Evolutionary conservation across 1,140 invertebrate species (phyloP).

Genomic region (Oreohelix idahoensis): DNA sequence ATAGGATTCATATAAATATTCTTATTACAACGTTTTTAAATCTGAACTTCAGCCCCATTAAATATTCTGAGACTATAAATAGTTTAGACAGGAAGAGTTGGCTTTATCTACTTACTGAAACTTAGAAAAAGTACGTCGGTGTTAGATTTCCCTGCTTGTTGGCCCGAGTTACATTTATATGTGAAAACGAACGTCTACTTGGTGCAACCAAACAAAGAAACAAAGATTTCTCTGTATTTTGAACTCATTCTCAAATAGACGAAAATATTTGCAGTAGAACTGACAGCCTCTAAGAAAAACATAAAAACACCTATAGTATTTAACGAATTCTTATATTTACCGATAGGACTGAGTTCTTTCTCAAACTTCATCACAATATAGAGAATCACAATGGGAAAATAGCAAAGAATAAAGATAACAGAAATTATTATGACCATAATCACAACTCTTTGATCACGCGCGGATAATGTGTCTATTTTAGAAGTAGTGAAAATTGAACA

Average conservation of each 20-base stretch:
- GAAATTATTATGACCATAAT: constrained; percentile 14
- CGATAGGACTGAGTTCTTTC: background rate
- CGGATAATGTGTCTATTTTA: background rate
- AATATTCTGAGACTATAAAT: too few species aligned
- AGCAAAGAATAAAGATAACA: background rate
- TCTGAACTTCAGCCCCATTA: too few species aligned
- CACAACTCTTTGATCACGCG: background rate
- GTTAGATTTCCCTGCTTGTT: too few species aligned
- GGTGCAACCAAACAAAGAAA: background rate
- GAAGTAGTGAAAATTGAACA: background rate
- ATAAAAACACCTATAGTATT: background rate
- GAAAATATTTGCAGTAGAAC: background rate
- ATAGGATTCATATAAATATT: too few species aligned
- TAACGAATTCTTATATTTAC: constrained; percentile 28
- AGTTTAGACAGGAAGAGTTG: too few species aligned
- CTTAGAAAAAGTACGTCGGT: too few species aligned
- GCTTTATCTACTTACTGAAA: too few species aligned
- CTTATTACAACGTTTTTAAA: too few species aligned
- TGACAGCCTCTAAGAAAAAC: background rate
- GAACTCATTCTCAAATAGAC: background rate
- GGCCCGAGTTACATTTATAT: too few species aligned
- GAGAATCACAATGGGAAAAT: background rate
- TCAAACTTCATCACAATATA: background rate
- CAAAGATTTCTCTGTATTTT: background rate
- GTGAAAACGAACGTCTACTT: too few species aligned